Evolutionary conservation across 2,797 vertebrate species (phyloP), one percentile per base, ranked within the genome.

Genomic region (Sebastes steindachneri): DNA sequence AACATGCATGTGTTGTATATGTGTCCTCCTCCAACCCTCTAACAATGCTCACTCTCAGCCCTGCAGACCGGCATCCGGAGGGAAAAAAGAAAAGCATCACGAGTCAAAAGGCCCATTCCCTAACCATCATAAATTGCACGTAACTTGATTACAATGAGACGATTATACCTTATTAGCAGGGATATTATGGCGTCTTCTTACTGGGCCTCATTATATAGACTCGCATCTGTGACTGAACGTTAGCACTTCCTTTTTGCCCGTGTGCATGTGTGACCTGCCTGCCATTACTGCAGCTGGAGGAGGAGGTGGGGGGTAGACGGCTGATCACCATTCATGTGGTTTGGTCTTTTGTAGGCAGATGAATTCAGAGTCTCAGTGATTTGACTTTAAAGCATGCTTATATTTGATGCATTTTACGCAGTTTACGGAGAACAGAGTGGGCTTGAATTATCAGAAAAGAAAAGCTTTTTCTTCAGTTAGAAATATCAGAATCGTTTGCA

Each of bases 81-180:
- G 59, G 23, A 66, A 29, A 65, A 29, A 45, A 77, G 77, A 83
- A 69, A 60, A 73, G 73, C 86, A 86, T 90, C 90, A 84, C 69
- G 62, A 92, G 94, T 92, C 89, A 82, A 89, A 92, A 85, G 85
- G 83, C 78, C 89, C 89, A 86, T 86, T 89, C 83, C 87, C 92
- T 70, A 87, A 82, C 87, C 89, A 83, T 84, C 90, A 84, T 86
- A 93, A 95, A 94, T 92, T 89, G 89, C 84, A 86, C 68, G 75
- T 93, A 93, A 93, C 93, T 90, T 88, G 89, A 92, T 95, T 94
- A 95, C 92, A 94, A 92, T 89, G 92, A 92, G 94, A 91, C 83
- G 91, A 95, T 93, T 95, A 94, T 93, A 93, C 89, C 92, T 92
- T 92, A 92, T 94, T 94, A 95, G 94, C 90, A 89, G 79, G 92